Evolutionary conservation across 2,797 vertebrate genomes (phyloP).

Genomic region (Momotus momota): DNA sequence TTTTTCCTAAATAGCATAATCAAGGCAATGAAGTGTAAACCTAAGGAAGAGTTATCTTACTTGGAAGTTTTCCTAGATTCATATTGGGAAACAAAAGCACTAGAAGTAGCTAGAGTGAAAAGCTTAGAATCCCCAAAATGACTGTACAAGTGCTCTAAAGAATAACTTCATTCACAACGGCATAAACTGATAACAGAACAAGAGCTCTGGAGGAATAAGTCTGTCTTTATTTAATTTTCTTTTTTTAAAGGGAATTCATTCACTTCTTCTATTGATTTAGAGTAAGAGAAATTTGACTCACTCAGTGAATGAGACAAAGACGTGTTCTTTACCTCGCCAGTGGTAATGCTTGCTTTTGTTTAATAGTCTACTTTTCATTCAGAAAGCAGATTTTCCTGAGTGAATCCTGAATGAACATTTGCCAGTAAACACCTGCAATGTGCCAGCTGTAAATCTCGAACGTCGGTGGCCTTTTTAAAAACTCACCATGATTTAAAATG

Average conservation of each 20-base stretch:
- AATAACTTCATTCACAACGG: slow-evolving; percentile 15
- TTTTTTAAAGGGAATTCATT: neutral
- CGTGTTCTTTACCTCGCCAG: neutral
- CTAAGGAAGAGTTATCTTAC: neutral
- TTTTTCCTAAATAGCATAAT: slow-evolving; percentile 9
- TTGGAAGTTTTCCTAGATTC: slow-evolving; percentile 13
- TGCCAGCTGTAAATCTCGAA: slow-evolving; percentile 43
- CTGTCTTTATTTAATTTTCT: slow-evolving; percentile 3
- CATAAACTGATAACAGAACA: neutral
- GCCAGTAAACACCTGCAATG: slow-evolving; percentile 33
- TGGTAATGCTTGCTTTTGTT: neutral
- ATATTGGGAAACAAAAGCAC: neutral
- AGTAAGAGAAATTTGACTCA: neutral
- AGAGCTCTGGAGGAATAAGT: neutral
- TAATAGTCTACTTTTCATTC: neutral
- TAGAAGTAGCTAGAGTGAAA: neutral
- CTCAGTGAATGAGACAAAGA: neutral
- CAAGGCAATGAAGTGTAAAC: slow-evolving; percentile 10
- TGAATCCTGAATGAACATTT: slow-evolving; percentile 19
- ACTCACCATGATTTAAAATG: slow-evolving; percentile 23
- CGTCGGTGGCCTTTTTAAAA: slow-evolving; percentile 7
- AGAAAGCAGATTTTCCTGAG: slow-evolving; percentile 34
- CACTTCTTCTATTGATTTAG: neutral
- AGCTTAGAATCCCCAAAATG: neutral
- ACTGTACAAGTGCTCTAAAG: neutral